Conservation (phyloP, 2,888 invertebrate species). For the Branchipolynoe longqiensis region DNA sequence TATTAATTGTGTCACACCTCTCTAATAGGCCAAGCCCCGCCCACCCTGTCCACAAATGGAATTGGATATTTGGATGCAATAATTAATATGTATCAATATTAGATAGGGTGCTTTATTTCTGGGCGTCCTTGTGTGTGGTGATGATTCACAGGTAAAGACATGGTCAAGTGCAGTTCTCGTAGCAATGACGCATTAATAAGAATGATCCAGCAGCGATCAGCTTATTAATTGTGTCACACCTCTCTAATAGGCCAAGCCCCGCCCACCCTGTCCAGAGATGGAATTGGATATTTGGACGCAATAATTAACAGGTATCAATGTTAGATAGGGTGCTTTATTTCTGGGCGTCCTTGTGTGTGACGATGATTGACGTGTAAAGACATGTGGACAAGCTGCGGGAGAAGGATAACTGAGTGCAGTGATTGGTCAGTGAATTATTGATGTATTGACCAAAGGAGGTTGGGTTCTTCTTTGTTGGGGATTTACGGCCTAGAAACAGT, state of each 20-base stretch:
- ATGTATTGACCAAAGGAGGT: no score
- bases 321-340: slow-evolving; percentile 5
- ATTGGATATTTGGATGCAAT: slow-evolving; percentile 11
- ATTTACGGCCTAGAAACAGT: no score
- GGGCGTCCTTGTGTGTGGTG: no score
- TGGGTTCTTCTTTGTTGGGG: no score
- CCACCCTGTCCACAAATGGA: background rate
- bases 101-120: no score
- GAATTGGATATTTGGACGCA: slow-evolving; percentile 13
- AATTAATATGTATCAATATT: slow-evolving; percentile 27
- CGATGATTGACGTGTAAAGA: no score
- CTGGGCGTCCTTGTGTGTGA: no score
- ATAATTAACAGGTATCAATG: slow-evolving; percentile 25
- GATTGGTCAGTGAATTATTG: no score
- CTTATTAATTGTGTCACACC: slow-evolving; percentile 26
- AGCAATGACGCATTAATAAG: slow-evolving; percentile 44
- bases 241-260: slow-evolving; percentile 28
- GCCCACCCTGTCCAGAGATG: background rate
- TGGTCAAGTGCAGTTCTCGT: no score
- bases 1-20: slow-evolving; percentile 24
- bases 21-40: slow-evolving; percentile 17
- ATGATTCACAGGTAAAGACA: no score
- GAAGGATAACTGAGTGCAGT: no score
- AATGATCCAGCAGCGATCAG: slow-evolving; percentile 15
- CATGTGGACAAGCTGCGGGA: no score